Percentiles rank a stretch among this genome's conserved stretches.
These are phyloP conservation scores for Pachycephala philippinensis DNA, from an alignment of 2,113 vertebrate genomes.

Conservation along the genomic window DNA sequence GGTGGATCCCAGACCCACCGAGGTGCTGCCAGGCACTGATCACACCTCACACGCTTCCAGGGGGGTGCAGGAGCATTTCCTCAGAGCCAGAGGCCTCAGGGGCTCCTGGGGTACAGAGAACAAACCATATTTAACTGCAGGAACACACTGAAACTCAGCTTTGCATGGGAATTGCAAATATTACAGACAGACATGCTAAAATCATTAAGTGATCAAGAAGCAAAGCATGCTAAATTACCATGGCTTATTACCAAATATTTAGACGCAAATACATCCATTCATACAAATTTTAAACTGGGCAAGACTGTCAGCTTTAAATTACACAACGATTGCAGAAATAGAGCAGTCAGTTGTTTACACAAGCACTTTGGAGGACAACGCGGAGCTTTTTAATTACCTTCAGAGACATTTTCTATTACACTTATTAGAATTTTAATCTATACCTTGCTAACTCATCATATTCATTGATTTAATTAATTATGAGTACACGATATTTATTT, in stretches of 20 bases:
- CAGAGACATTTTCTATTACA: neutral
- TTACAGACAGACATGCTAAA: neutral
- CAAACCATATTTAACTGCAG: neutral
- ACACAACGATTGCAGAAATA: neutral
- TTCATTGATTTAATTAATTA: neutral
- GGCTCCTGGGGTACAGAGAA: neutral
- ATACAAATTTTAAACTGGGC: neutral
- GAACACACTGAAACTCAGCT: rapidly evolving
- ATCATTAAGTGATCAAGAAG: neutral
- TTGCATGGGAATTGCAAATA: neutral
- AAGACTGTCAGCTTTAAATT: neutral
- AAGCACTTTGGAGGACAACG: neutral
- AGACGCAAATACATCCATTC: neutral
- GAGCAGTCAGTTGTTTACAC: neutral
- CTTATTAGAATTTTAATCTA: neutral
- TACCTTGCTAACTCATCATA: neutral
- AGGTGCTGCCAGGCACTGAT: neutral
- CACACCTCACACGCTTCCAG: neutral
- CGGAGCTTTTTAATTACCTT: neutral
- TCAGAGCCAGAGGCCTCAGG: neutral
- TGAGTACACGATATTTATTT: neutral
- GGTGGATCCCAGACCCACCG: neutral
- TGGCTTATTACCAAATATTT: neutral
- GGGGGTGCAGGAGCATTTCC: neutral
- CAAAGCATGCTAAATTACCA: neutral